Evolutionary conservation across 2,113 vertebrate species (phyloP).

Genomic region (Gasterosteus aculeatus): DNA sequence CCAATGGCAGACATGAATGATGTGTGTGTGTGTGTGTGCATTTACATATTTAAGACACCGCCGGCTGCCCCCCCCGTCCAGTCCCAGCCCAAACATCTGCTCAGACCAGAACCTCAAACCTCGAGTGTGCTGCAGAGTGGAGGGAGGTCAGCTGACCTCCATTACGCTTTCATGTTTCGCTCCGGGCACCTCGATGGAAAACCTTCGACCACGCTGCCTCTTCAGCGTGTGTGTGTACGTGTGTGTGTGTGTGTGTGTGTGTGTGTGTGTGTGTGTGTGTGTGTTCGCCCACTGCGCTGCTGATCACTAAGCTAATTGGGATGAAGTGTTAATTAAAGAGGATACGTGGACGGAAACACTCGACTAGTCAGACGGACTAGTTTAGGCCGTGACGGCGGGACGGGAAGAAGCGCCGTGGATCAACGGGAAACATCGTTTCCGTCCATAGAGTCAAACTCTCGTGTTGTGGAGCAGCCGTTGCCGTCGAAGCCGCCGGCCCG

Average conservation of each 20-base stretch:
- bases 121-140: neutral
- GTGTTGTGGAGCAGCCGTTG: no score
- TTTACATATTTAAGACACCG: neutral
- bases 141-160: constrained; percentile 36
- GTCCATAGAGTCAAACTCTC: no score
- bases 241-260: constrained; percentile 10
- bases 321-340: constrained; percentile 55
- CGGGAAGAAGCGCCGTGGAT: constrained; percentile 12
- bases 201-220: constrained; percentile 13
- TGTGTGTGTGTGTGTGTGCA: neutral
- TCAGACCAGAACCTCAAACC: neutral
- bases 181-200: constrained; percentile 12
- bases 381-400: constrained; percentile 17
- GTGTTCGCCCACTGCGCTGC: constrained; percentile 4
- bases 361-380: constrained; percentile 48
- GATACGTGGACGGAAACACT: constrained; percentile 39
- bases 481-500: neutral
- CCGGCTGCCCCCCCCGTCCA: neutral
- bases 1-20: no score
- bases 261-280: constrained; percentile 5
- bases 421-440: neutral
- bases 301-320: constrained; percentile 48
- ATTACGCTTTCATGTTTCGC: constrained; percentile 41
- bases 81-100: neutral
- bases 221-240: neutral